A percentile compares a stretch with the other conserved stretches of the same genome.
phyloP scores from a whole-genome alignment of 1,140 invertebrate species.

The Scaptomyza graminum region DNA sequence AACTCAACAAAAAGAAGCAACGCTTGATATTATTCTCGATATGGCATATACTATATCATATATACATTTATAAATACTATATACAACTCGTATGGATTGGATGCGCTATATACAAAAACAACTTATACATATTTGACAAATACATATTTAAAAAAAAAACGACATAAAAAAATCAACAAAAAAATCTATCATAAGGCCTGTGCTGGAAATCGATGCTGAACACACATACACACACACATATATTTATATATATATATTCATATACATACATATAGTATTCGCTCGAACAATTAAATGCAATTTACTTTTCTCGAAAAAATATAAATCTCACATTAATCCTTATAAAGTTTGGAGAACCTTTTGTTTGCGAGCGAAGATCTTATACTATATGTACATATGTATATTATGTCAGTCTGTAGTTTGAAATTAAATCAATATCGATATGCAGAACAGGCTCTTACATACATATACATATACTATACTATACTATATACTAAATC shows the following conservation, averaged over 20 bases:
- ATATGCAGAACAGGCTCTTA: not conserved
- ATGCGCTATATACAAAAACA: slow-evolving; percentile 49
- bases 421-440: not conserved
- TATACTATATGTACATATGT: slow-evolving; percentile 16
- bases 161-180: not conserved
- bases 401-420: not conserved
- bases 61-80: slow-evolving; percentile 29
- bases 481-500: slow-evolving; percentile 12
- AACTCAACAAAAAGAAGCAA: slow-evolving; percentile 49
- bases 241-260: too few relatives aligned
- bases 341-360: too few relatives aligned
- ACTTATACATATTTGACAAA: slow-evolving; percentile 35
- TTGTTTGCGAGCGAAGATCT: too few relatives aligned
- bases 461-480: slow-evolving; percentile 5
- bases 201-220: not conserved
- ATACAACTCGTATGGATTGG: slow-evolving; percentile 37
- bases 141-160: not conserved
- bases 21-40: slow-evolving; percentile 77
- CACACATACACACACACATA: not conserved
- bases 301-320: too few relatives aligned
- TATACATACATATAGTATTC: slow-evolving; percentile 8
- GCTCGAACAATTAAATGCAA: not conserved
- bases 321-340: too few relatives aligned
- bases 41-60: slow-evolving; percentile 24
- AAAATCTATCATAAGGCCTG: not conserved